These are phyloP conservation scores for Agriopis aurantiaria DNA, from an alignment of 2,888 invertebrate species.

Conservation along the genomic window DNA sequence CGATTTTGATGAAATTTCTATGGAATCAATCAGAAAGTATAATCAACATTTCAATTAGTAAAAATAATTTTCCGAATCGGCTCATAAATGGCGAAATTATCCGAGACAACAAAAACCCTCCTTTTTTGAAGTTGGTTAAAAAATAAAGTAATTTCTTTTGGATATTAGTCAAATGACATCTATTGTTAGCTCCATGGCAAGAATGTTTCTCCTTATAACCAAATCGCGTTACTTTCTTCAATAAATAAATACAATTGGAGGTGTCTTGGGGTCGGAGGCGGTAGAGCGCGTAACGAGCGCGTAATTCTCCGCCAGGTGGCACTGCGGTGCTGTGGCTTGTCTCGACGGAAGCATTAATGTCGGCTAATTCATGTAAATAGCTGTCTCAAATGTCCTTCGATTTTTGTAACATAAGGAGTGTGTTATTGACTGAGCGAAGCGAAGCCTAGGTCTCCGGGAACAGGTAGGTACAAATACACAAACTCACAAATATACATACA, in stretches of 20 bases:
- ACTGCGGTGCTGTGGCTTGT: constrained; percentile 78
- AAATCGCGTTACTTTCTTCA: constrained; percentile 49
- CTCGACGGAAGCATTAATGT: constrained; percentile 82
- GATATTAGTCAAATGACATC: not conserved
- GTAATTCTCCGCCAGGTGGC: constrained; percentile 82
- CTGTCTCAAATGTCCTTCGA: constrained; percentile 58
- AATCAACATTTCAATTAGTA: no score
- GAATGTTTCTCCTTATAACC: constrained; percentile 39
- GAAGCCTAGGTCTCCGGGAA: no score
- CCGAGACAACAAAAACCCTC: no score
- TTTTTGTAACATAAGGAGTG: constrained; percentile 52
- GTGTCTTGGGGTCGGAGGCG: constrained; percentile 60
- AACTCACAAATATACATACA: no score
- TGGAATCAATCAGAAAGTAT: no score
- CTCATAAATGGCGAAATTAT: no score
- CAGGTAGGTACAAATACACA: no score
- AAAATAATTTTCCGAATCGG: no score
- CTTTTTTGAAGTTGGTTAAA: no score
- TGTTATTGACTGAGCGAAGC: no score
- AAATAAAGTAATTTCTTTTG: no score
- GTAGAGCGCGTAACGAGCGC: constrained; percentile 80
- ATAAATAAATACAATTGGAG: constrained; percentile 60
- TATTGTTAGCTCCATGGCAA: not conserved
- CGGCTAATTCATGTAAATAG: constrained; percentile 84
- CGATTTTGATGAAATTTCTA: no score